These are phyloP conservation scores for Campoplex nolae DNA, from an alignment of 2,888 invertebrate species.

Conservation along the genomic window DNA sequence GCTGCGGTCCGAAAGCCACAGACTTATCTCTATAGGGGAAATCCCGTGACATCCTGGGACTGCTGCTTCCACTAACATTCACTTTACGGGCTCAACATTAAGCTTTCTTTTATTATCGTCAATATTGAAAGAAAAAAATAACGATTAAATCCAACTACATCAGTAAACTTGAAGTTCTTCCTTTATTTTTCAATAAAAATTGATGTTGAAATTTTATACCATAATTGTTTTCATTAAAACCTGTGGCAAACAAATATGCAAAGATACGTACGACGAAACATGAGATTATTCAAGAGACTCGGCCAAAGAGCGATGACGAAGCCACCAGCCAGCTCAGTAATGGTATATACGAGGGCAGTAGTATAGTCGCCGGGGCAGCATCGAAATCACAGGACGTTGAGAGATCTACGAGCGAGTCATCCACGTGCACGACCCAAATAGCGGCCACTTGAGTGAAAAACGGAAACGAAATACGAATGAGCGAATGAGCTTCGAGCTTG, in stretches of 20 bases:
- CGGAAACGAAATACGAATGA: constrained; percentile 34
- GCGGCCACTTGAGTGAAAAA: constrained; percentile 22
- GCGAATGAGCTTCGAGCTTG: constrained; percentile 28
- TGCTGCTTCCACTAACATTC: constrained; percentile 35
- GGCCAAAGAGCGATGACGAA: constrained; percentile 20
- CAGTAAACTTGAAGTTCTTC: not conserved
- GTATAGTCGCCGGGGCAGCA: constrained; percentile 31
- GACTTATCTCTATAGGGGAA: constrained; percentile 49
- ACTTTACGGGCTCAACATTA: not conserved
- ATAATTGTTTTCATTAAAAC: not conserved
- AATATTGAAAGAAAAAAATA: not conserved
- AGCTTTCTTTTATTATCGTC: not conserved
- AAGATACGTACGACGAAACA: not conserved
- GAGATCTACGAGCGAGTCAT: constrained; percentile 63
- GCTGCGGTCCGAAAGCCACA: constrained; percentile 31
- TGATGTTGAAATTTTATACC: not conserved
- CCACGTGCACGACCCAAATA: constrained; percentile 64
- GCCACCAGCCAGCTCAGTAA: constrained; percentile 22
- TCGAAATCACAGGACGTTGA: constrained; percentile 48
- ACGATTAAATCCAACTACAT: not conserved
- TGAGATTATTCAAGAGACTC: constrained; percentile 12
- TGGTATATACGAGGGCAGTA: constrained; percentile 6
- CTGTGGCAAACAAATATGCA: not conserved
- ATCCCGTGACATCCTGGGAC: constrained; percentile 24
- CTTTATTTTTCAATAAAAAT: not conserved